A percentile compares a stretch with the other conserved stretches of the same genome.
Conservation (phyloP, 2,113 vertebrate genomes). For the Dipodomys spectabilis region DNA sequence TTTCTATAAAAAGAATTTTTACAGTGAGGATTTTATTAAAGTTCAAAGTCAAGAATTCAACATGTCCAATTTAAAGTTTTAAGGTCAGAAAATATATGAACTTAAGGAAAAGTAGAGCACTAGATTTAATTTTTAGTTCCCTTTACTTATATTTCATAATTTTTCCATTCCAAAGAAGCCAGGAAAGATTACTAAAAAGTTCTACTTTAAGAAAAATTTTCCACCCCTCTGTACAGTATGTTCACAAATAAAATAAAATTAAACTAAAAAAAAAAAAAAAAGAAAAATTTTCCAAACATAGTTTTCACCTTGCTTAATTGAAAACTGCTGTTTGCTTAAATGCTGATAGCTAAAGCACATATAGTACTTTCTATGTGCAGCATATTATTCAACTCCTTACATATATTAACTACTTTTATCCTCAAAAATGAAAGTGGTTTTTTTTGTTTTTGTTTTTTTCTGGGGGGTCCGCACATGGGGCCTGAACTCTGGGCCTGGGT, state of each 20-base stretch:
- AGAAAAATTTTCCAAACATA: slow-evolving; percentile 36
- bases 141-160: slow-evolving; percentile 21
- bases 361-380: neutral
- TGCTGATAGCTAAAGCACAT: neutral
- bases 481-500: too few relatives aligned
- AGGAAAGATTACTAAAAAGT: slow-evolving; percentile 23
- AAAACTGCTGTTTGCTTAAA: neutral
- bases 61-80: slow-evolving; percentile 14
- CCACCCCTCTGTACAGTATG: too few relatives aligned
- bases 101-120: neutral
- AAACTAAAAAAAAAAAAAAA: neutral
- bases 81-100: slow-evolving; percentile 28
- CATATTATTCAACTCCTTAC: neutral
- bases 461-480: too few relatives aligned
- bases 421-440: neutral
- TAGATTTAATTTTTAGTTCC: slow-evolving; percentile 31
- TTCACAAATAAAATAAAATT: too few relatives aligned
- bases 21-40: too few relatives aligned
- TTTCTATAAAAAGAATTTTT: too few relatives aligned
- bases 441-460: neutral
- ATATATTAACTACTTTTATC: slow-evolving; percentile 31
- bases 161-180: slow-evolving; percentile 42
- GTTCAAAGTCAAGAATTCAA: neutral
- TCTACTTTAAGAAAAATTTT: neutral
- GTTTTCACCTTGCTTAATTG: neutral